A percentile compares a stretch with the other conserved stretches of the same genome.
Conservation (phyloP, 2,888 invertebrate species). For the Phengaris arion region DNA sequence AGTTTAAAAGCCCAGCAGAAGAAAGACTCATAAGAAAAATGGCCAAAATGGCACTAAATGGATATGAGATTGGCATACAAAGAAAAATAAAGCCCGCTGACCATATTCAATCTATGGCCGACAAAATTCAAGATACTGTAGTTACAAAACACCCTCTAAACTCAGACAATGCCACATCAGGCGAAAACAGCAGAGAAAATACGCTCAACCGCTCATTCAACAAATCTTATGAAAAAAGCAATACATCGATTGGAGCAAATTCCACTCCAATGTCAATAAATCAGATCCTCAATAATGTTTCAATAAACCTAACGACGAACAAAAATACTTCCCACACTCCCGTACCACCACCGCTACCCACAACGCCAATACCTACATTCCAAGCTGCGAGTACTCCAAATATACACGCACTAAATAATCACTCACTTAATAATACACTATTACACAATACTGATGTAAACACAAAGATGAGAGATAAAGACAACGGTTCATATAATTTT, state of each 20-base stretch:
- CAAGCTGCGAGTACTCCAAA: slow-evolving; percentile 56
- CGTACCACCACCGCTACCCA: slow-evolving; percentile 66
- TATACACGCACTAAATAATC: slow-evolving; percentile 42
- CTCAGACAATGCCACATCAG: slow-evolving; percentile 56
- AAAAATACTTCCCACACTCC: slow-evolving; percentile 45
- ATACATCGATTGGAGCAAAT: slow-evolving; percentile 32
- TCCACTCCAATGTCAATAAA: slow-evolving; percentile 24
- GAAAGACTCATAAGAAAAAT: slow-evolving; percentile 74
- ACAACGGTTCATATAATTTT: slow-evolving; percentile 35
- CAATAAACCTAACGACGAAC: slow-evolving; percentile 39
- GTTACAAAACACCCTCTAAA: slow-evolving; percentile 75
- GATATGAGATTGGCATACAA: slow-evolving; percentile 76
- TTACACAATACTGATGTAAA: slow-evolving; percentile 46
- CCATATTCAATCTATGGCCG: slow-evolving; percentile 75
- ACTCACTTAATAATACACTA: slow-evolving; percentile 39
- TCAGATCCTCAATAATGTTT: slow-evolving; percentile 35
- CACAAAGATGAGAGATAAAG: slow-evolving; percentile 48
- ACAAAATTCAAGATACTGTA: slow-evolving; percentile 76
- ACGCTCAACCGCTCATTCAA: slow-evolving; percentile 54
- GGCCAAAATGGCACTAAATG: slow-evolving; percentile 76
- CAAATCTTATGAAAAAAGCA: slow-evolving; percentile 58
- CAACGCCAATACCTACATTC: slow-evolving; percentile 63
- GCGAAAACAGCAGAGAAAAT: slow-evolving; percentile 59
- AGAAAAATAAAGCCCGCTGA: slow-evolving; percentile 76
- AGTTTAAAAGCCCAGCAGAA: slow-evolving; percentile 74